These are phyloP conservation scores for Lasioglossum pauxillum DNA, from an alignment of 2,888 invertebrate species.

Conservation along the genomic window DNA sequence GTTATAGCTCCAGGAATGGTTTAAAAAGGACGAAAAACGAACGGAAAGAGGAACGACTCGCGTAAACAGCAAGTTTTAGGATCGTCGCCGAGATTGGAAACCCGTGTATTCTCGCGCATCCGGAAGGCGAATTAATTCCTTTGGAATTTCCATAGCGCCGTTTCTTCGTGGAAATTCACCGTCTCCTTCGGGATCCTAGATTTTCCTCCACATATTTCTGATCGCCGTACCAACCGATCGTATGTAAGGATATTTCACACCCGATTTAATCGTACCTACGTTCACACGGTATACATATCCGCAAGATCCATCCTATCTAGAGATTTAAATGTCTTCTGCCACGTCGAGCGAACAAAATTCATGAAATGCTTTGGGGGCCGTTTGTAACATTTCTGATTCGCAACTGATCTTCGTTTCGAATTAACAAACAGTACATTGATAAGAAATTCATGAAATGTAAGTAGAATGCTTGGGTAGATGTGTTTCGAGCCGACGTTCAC, in stretches of 20 bases:
- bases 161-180: not conserved
- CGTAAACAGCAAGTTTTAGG: conserved; percentile 5
- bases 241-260: conserved; percentile 4
- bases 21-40: not conserved
- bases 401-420: not conserved
- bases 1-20: not conserved
- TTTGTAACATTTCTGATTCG: not conserved
- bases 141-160: conserved; percentile 1
- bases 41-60: not conserved
- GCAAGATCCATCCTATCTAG: not conserved
- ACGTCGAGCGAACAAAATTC: not conserved
- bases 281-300: conserved; percentile 1
- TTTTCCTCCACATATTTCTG: conserved; percentile 5
- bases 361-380: not conserved
- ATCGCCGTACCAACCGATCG: not conserved
- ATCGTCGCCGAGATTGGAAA: not conserved
- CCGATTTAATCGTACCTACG: conserved; percentile 1
- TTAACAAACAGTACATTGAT: not conserved
- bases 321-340: not conserved
- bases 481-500: no score
- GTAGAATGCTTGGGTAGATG: not conserved
- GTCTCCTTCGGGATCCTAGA: not conserved
- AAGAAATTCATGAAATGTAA: not conserved
- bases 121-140: conserved; percentile 8
- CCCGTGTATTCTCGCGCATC: not conserved